Evolutionary conservation across 2,797 vertebrate genomes (phyloP).

Genomic region (Galaxias olidus): DNA sequence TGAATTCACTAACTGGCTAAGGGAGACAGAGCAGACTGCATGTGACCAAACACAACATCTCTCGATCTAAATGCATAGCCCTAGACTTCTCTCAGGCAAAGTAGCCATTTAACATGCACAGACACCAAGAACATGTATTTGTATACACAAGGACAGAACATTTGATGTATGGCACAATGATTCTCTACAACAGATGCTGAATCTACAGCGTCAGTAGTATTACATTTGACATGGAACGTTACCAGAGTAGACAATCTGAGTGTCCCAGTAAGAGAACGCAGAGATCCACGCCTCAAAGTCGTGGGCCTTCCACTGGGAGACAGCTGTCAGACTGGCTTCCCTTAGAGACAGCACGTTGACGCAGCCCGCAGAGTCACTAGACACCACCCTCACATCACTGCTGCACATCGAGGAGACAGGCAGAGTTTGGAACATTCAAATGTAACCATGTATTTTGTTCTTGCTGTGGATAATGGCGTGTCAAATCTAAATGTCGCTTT

Average conservation of each 20-base stretch:
- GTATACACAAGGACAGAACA: conserved; percentile 2
- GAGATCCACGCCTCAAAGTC: conserved; percentile 94
- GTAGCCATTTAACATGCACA: neutral
- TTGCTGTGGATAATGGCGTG: too few species aligned
- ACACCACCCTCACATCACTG: conserved; percentile 79
- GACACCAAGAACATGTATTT: neutral
- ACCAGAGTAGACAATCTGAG: conserved; percentile 89
- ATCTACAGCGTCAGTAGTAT: too few species aligned
- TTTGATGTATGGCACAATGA: neutral
- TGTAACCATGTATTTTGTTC: too few species aligned
- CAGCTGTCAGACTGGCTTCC: conserved; percentile 62
- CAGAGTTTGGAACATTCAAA: neutral
- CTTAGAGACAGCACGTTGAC: conserved; percentile 78
- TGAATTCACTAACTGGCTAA: neutral
- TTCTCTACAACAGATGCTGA: too few species aligned
- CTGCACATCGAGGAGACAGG: conserved; percentile 41
- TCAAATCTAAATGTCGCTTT: too few species aligned
- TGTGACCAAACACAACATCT: neutral
- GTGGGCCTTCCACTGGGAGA: conserved; percentile 89
- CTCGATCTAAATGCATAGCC: neutral
- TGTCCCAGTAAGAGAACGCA: conserved; percentile 97
- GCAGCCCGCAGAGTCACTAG: conserved; percentile 90
- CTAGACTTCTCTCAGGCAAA: neutral
- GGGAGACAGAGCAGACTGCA: neutral
- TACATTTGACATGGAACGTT: conserved; percentile 4